Percentiles rank a stretch among this genome's conserved stretches.
Conservation (phyloP, 2,113 vertebrate genomes). For the Ophiodon elongatus region DNA sequence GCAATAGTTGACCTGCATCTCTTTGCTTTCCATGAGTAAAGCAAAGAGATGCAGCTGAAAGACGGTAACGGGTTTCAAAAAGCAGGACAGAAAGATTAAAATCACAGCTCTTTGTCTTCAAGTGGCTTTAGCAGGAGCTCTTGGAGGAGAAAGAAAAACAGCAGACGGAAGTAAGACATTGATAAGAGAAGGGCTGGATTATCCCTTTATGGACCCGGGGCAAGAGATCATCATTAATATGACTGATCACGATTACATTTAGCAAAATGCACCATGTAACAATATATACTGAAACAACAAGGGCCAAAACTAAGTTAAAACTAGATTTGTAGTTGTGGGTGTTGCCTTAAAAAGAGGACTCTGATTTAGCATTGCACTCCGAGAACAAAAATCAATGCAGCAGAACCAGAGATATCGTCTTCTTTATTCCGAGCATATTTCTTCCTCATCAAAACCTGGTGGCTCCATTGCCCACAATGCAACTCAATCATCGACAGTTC, state of each 20-base stretch:
- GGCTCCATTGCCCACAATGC: constrained; percentile 3
- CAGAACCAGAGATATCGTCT: too few species aligned
- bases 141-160: background rate
- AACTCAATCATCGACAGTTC: background rate
- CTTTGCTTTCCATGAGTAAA: background rate
- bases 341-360: background rate
- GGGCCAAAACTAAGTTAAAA: background rate
- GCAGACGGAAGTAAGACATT: background rate
- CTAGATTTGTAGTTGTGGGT: background rate
- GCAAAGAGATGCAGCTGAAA: background rate
- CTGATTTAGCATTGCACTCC: background rate
- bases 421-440: background rate
- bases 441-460: background rate
- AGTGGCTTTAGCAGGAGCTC: background rate
- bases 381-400: background rate
- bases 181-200: constrained; percentile 4
- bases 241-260: background rate
- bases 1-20: background rate
- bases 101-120: background rate
- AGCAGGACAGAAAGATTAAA: background rate
- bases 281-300: background rate
- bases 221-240: background rate
- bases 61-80: background rate
- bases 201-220: background rate
- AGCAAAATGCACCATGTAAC: background rate